Conservation (phyloP, 2,888 invertebrate genomes). For the Tinea pellionella region DNA sequence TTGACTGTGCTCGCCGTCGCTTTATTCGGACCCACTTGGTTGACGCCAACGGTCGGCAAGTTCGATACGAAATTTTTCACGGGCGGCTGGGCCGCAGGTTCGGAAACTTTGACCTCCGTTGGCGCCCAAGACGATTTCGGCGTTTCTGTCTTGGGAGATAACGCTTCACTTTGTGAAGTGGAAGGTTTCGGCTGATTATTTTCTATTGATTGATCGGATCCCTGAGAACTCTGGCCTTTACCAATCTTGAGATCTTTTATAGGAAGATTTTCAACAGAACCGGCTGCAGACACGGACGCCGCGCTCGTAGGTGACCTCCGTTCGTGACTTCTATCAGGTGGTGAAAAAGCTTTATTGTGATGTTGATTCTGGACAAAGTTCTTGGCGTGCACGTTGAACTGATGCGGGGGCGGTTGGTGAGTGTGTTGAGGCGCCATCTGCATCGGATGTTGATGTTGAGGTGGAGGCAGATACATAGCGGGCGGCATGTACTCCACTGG, state of each 20-base stretch:
- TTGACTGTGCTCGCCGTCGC: constrained; percentile 23
- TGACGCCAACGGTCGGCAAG: constrained; percentile 23
- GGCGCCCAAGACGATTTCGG: constrained; percentile 45
- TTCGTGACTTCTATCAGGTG: constrained; percentile 33
- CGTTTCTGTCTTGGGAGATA: constrained; percentile 33
- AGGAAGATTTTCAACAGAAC: constrained; percentile 42
- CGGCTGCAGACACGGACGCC: constrained; percentile 29
- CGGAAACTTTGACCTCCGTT: constrained; percentile 31
- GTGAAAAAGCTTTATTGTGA: constrained; percentile 34
- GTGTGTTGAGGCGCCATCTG: constrained; percentile 39
- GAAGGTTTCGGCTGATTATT: constrained; percentile 28
- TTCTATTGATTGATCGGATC: constrained; percentile 33
- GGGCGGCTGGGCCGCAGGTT: constrained; percentile 16
- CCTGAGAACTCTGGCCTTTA: constrained; percentile 49
- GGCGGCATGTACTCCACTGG: constrained; percentile 55
- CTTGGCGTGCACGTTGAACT: constrained; percentile 63
- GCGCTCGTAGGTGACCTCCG: constrained; percentile 30
- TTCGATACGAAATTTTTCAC: constrained; percentile 40
- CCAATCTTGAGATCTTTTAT: constrained; percentile 58
- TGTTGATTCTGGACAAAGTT: constrained; percentile 57
- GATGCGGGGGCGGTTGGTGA: constrained; percentile 45
- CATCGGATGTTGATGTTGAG: constrained; percentile 42
- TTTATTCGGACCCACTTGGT: constrained; percentile 29
- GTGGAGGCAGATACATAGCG: constrained; percentile 47
- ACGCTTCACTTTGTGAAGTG: constrained; percentile 34